Evolutionary conservation across 2,113 vertebrate species (phyloP).

Genomic region (Notiomystis cincta): DNA sequence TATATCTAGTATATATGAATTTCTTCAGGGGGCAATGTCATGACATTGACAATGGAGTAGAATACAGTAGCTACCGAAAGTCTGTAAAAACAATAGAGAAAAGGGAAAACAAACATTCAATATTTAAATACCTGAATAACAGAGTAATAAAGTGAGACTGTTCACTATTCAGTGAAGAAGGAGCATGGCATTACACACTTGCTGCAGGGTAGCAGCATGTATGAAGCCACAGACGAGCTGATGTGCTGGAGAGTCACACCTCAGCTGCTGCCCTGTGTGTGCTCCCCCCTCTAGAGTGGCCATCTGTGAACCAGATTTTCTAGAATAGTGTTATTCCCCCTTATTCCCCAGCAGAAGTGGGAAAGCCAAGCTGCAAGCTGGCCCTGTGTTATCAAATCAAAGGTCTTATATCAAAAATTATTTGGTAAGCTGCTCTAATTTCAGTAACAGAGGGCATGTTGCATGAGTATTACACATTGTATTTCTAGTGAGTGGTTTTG

Average conservation of each 20-base stretch:
- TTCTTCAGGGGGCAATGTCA: not conserved
- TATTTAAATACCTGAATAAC: not conserved
- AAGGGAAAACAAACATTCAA: not conserved
- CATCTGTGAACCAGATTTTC: conserved; percentile 22
- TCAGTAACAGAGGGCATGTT: not conserved
- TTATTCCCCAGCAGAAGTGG: not conserved
- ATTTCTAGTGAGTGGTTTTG: not conserved
- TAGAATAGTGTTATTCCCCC: not conserved
- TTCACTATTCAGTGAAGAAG: not conserved
- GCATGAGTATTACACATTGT: not conserved
- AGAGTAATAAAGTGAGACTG: not conserved
- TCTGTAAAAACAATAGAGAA: not conserved
- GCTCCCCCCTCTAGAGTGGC: not conserved
- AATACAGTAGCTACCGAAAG: not conserved
- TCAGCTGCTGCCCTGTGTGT: not conserved
- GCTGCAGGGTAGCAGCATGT: not conserved
- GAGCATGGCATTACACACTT: not conserved
- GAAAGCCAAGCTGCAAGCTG: not conserved
- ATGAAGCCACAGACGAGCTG: not conserved
- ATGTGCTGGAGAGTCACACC: not conserved
- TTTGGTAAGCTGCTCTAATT: conserved; percentile 15
- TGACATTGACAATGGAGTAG: not conserved
- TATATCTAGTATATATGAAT: not conserved
- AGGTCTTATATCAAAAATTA: conserved; percentile 1
- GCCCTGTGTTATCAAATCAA: not conserved